Evolutionary conservation across 2,888 invertebrate genomes (phyloP).

Genomic region (Hoplodrina blanda): DNA sequence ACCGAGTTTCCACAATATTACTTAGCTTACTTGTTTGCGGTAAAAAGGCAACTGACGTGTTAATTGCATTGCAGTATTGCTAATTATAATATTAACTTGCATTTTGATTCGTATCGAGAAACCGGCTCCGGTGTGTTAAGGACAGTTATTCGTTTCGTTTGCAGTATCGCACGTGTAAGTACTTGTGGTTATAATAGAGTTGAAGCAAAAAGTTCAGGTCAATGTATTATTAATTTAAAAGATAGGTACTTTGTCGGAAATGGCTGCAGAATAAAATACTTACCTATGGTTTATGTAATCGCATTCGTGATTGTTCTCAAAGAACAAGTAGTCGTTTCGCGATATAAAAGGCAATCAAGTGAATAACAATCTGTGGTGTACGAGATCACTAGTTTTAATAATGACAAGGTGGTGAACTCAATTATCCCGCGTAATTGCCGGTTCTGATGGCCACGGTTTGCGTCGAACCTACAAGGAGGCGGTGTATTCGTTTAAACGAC

Average conservation of each 20-base stretch:
- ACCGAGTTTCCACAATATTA: conserved; percentile 78
- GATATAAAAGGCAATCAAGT: conserved; percentile 37
- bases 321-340: conserved; percentile 25
- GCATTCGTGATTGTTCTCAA: conserved; percentile 18
- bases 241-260: not conserved
- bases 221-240: conserved; percentile 37
- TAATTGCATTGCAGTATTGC: conserved; percentile 85
- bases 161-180: conserved; percentile 45
- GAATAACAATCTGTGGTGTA: conserved; percentile 25
- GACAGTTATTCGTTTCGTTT: conserved; percentile 66
- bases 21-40: conserved; percentile 83
- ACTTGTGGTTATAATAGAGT: conserved; percentile 20
- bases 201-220: conserved; percentile 42
- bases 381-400: conserved; percentile 48
- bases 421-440: conserved; percentile 59
- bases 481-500: conserved; percentile 74
- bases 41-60: conserved; percentile 83
- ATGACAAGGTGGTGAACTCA: conserved; percentile 57
- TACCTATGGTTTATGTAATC: conserved; percentile 11
- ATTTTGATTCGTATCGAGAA: conserved; percentile 75
- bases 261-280: conserved; percentile 14
- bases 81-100: conserved; percentile 79
- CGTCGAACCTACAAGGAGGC: conserved; percentile 67
- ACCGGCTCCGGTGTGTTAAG: conserved; percentile 70
- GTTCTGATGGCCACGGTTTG: conserved; percentile 59